Conservation (phyloP, 1,140 invertebrate species). For the Hetaerina americana region DNA sequence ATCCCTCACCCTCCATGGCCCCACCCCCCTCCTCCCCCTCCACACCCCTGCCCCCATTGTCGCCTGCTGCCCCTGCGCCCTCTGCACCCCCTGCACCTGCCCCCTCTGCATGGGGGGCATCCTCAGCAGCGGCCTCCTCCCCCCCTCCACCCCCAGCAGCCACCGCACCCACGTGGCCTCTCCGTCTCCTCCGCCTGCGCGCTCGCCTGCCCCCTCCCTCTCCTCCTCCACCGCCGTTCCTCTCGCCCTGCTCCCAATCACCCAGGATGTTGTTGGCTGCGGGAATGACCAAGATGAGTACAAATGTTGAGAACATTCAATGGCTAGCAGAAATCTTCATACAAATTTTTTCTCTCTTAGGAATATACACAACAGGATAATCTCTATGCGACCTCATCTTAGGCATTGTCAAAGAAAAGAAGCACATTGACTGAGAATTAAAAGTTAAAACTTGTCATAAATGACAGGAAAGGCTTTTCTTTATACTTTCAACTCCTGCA, state of each 20-base stretch:
- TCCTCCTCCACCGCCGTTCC: not conserved
- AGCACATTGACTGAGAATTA: too few relatives aligned
- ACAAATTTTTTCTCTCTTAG: too few relatives aligned
- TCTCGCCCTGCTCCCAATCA: not conserved
- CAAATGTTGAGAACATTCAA: too few relatives aligned
- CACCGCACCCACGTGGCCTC: not conserved
- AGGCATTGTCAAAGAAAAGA: too few relatives aligned
- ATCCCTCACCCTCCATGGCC: not conserved
- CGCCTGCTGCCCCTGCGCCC: not conserved
- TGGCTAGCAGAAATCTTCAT: too few relatives aligned
- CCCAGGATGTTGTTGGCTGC: not conserved
- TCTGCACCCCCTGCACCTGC: not conserved
- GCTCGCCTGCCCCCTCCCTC: not conserved
- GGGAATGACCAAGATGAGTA: too few relatives aligned
- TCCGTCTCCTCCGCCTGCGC: not conserved
- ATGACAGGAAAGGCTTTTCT: too few relatives aligned
- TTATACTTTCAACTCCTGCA: too few relatives aligned
- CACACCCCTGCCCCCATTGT: not conserved
- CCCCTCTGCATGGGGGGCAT: not conserved
- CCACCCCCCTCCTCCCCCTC: not conserved
- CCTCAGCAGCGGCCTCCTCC: not conserved
- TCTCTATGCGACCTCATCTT: too few relatives aligned
- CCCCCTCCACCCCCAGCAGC: not conserved
- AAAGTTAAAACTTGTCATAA: too few relatives aligned
- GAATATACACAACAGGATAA: too few relatives aligned